phyloP scores from a whole-genome alignment of 2,888 invertebrate genomes.

The Crossocerus cetratus region DNA sequence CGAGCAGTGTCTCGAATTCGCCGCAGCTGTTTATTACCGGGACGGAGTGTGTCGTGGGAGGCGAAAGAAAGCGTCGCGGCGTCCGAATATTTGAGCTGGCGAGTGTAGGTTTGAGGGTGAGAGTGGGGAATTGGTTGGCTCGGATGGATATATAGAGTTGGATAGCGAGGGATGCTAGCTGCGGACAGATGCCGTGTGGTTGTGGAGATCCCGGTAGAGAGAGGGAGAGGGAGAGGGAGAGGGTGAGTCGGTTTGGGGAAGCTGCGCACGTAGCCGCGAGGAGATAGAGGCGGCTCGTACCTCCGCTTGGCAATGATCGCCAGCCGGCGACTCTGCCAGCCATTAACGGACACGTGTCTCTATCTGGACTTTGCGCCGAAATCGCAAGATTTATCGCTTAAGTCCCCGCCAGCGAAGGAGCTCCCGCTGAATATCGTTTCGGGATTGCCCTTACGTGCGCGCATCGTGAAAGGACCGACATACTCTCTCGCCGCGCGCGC shows the following conservation, averaged over 20 bases:
- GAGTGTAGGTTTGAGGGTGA: conserved; percentile 34
- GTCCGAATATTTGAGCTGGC: too few relatives aligned
- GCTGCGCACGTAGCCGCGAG: conserved; percentile 71
- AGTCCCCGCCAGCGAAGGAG: conserved; percentile 19
- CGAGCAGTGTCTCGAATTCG: too few relatives aligned
- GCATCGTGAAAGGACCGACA: background rate
- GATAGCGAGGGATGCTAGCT: conserved; percentile 45
- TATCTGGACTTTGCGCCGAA: conserved; percentile 65
- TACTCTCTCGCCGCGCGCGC: background rate
- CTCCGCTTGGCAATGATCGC: conserved; percentile 75
- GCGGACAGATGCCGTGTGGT: conserved; percentile 53
- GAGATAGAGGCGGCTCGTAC: conserved; percentile 67
- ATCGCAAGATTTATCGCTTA: conserved; percentile 53
- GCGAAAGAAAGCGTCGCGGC: conserved; percentile 38
- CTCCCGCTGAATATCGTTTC: background rate
- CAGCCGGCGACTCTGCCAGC: conserved; percentile 73
- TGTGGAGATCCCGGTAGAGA: background rate
- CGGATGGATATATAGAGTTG: conserved; percentile 24
- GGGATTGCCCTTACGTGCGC: too few relatives aligned
- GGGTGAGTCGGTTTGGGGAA: conserved; percentile 66
- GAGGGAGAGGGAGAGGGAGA: conserved; percentile 45
- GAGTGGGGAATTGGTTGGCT: background rate
- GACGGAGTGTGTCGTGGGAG: conserved; percentile 22
- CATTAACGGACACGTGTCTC: conserved; percentile 76
- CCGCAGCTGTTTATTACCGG: too few relatives aligned